Conservation (phyloP, 2,888 invertebrate species). For the Acleris laterana region DNA sequence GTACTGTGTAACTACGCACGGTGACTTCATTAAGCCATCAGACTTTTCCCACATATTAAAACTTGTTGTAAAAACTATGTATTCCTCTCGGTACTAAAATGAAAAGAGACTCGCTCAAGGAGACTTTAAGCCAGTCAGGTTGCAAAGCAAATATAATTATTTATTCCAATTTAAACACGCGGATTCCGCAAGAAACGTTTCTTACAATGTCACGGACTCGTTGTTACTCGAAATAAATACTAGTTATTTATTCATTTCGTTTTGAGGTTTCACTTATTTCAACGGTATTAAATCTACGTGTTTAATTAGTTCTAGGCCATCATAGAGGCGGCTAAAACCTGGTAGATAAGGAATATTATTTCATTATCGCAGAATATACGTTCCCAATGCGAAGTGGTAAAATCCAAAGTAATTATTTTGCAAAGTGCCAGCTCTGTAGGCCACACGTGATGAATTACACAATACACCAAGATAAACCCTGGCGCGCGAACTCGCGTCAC, state of each 20-base stretch:
- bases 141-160: constrained; percentile 2
- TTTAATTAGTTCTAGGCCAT: no score
- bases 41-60: constrained; percentile 1
- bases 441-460: constrained; percentile 3
- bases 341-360: not conserved
- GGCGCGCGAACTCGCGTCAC: constrained; percentile 19
- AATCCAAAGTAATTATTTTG: constrained; percentile 13
- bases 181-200: not conserved
- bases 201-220: constrained; percentile 9
- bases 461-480: constrained; percentile 23
- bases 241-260: no score
- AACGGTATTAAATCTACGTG: no score
- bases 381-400: constrained; percentile 12
- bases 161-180: constrained; percentile 3
- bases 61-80: not conserved
- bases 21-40: not conserved
- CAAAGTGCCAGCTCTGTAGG: not conserved
- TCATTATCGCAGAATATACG: constrained; percentile 20
- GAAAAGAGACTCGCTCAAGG: no score
- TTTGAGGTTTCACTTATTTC: no score
- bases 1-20: not conserved
- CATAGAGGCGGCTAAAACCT: no score
- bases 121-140: not conserved
- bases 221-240: no score
- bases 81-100: no score